These are phyloP conservation scores for Seira ritae DNA, from an alignment of 2,888 invertebrate species.

Conservation along the genomic window DNA sequence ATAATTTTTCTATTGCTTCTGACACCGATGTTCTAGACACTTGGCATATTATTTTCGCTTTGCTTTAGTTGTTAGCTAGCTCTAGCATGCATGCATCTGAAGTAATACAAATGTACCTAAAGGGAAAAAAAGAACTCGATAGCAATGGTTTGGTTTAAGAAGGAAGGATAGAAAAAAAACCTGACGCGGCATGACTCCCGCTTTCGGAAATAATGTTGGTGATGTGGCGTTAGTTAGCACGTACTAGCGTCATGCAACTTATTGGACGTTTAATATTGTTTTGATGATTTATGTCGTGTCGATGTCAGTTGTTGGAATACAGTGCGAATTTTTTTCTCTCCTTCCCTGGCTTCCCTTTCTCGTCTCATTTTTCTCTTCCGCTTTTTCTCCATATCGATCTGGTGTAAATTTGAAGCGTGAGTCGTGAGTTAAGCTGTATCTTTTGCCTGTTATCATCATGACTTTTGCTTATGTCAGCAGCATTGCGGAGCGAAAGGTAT, in stretches of 20 bases:
- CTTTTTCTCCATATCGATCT: constrained; percentile 25
- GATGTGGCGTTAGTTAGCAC: constrained; percentile 34
- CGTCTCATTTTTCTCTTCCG: constrained; percentile 42
- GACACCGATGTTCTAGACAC: constrained; percentile 31
- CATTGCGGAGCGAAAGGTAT: not conserved
- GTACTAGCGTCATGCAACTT: constrained; percentile 43
- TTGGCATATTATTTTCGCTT: constrained; percentile 32
- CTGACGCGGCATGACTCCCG: constrained; percentile 43
- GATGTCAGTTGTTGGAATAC: constrained; percentile 56
- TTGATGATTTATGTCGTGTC: constrained; percentile 66
- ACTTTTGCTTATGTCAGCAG: not conserved
- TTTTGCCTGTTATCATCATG: not conserved
- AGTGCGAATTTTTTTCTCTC: too few relatives aligned
- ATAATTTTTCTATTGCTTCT: constrained; percentile 23
- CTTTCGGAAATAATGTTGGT: constrained; percentile 27
- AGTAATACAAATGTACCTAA: not conserved
- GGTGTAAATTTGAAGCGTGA: not conserved
- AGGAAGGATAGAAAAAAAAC: constrained; percentile 23
- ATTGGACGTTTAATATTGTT: constrained; percentile 61
- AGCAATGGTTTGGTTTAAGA: constrained; percentile 5
- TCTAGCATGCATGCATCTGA: not conserved
- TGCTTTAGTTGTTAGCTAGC: not conserved
- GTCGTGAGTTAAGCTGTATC: not conserved
- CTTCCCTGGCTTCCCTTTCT: not conserved
- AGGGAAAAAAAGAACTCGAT: not conserved